Base-by-base conservation (phyloP, 2,797 vertebrate species). In the Ispidina picta region DNA sequence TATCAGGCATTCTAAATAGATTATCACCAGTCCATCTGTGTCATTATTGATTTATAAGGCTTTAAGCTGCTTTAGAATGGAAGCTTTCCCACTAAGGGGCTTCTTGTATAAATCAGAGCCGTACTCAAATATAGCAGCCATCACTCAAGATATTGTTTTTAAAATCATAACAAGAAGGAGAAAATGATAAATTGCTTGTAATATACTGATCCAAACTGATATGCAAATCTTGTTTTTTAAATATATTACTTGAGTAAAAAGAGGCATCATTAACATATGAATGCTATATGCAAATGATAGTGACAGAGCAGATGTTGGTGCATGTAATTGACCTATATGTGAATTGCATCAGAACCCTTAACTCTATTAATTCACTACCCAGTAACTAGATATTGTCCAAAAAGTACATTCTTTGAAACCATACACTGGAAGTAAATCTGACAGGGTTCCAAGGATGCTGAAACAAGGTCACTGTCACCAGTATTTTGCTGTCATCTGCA, bases 311-410 rank as follows among this genome's bases (percentile, higher is more conserved):
- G 99, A 99, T 99, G 99, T 99, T 99, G 99, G 98, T 98, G 99
- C 99, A 99, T 99, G 98, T 99, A 99, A 99, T 99, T 99, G 99
- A 99, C 99, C 99, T 99, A 99, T 99, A 99, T 99, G 99, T 99
- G 99, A 99, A 99, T 99, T 98, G 98, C 98, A 99, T 99, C 98
- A 98, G 99, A 99, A 99, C 98, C 98, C 99, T 99, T 98, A 99
- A 98, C 98, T 98, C 98, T 97, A 98, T 98, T 98, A 98, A 98
- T 98, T 98, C 98, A 98, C 98, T 98, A 97, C 98, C 97, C 98
- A 97, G 98, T 98, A 98, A 98, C 98, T 98, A 98, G 98, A 98
- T 98, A 98, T 97, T 98, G 98, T 98, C 98, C 97, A 98, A 97
- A 98, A 98, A 97, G 96, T 98, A 96, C 96, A 97, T 97, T 98